phyloP scores from a whole-genome alignment of 1,140 invertebrate genomes.

The Hesperophylax magnus region DNA sequence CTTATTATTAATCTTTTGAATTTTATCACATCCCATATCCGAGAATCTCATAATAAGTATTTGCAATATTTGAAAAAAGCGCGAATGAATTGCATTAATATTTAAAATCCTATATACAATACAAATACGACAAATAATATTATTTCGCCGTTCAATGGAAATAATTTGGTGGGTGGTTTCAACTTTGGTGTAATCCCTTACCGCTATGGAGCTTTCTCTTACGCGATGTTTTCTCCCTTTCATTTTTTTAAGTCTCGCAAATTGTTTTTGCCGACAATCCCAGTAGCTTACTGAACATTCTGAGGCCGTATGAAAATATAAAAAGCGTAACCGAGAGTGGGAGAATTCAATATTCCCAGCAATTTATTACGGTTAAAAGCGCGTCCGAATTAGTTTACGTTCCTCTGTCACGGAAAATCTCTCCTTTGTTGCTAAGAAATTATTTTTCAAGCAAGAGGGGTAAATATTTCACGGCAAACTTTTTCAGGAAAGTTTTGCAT shows the following conservation, averaged over 20 bases:
- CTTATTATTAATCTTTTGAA: too few relatives aligned
- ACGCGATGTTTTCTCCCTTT: neutral
- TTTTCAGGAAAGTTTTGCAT: too few relatives aligned
- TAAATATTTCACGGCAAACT: too few relatives aligned
- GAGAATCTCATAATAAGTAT: too few relatives aligned
- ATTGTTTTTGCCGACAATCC: constrained; percentile 58
- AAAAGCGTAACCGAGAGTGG: constrained; percentile 48
- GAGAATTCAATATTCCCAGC: constrained; percentile 57
- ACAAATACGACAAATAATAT: too few relatives aligned
- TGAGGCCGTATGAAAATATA: constrained; percentile 53
- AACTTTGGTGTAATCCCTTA: too few relatives aligned
- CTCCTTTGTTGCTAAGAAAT: constrained; percentile 26
- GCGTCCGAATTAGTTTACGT: constrained; percentile 55
- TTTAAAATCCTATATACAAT: too few relatives aligned
- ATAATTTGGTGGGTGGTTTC: too few relatives aligned
- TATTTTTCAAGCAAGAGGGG: neutral
- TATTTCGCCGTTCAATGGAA: too few relatives aligned
- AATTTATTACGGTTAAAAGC: constrained; percentile 59
- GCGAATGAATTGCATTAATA: too few relatives aligned
- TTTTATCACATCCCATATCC: too few relatives aligned
- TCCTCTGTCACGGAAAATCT: constrained; percentile 43
- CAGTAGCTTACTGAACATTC: constrained; percentile 49
- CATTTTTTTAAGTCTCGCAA: constrained; percentile 55
- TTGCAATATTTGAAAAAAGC: too few relatives aligned
- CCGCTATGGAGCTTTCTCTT: neutral